Percentiles rank a stretch among this genome's conserved stretches.
Evolutionary conservation across 2,113 vertebrate genomes (phyloP).

Genomic region (Erinaceus europaeus): DNA sequence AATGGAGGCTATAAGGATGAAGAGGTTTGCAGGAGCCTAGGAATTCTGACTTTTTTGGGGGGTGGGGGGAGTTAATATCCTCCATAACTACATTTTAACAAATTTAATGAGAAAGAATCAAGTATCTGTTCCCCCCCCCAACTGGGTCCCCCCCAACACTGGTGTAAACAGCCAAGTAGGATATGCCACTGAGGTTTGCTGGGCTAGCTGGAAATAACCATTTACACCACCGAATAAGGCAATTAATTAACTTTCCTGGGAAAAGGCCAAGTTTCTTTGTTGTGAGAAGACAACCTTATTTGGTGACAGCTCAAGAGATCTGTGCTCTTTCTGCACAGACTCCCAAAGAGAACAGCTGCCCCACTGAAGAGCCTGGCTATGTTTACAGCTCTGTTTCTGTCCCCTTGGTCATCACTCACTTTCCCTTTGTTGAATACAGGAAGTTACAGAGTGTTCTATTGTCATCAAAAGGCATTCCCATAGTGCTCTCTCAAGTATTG

Average conservation of each 20-base stretch:
- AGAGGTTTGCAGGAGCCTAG: background rate
- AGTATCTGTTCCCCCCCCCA: background rate
- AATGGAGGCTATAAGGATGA: background rate
- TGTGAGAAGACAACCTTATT: background rate
- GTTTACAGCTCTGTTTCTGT: background rate
- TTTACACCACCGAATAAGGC: background rate
- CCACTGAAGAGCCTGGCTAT: background rate
- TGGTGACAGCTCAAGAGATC: background rate
- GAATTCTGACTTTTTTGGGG: conserved; percentile 6
- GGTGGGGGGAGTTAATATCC: background rate
- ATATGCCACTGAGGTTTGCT: background rate
- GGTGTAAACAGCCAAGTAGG: background rate
- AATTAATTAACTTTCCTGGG: background rate
- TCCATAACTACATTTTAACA: background rate
- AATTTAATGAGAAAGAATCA: background rate
- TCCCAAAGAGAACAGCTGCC: background rate
- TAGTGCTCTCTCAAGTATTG: background rate
- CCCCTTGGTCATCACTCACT: background rate
- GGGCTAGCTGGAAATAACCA: background rate
- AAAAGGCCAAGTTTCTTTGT: background rate
- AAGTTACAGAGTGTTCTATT: background rate
- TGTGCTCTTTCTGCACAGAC: background rate
- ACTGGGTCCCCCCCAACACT: background rate
- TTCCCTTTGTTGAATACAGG: conserved; percentile 14
- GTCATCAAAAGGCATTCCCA: background rate